Percentiles rank a stretch among this genome's conserved stretches.
These are phyloP conservation scores for Ciconia maguari DNA, from an alignment of 2,113 vertebrate genomes.

Conservation along the genomic window DNA sequence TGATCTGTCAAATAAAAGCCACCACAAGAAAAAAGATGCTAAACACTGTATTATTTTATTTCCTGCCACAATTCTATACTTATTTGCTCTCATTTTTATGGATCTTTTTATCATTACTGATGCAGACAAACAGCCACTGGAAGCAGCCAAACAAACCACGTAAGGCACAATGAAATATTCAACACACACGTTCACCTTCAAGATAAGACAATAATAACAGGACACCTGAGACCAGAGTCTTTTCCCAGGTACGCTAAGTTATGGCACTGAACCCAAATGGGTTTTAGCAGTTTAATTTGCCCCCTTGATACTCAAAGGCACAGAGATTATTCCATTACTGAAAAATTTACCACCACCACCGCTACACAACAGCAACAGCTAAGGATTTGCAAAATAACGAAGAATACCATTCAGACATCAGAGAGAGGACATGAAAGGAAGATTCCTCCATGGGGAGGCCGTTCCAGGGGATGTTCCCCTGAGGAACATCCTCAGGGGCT, in stretches of 20 bases:
- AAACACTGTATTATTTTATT: background rate
- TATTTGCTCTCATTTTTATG: background rate
- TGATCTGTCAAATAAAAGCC: constrained; percentile 20
- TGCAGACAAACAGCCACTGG: background rate
- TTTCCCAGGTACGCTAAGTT: background rate
- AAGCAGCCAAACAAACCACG: background rate
- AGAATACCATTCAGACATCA: background rate
- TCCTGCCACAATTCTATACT: background rate
- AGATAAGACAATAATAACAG: background rate
- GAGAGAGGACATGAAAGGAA: background rate
- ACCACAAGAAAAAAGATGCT: background rate
- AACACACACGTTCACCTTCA: background rate
- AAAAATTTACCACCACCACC: background rate
- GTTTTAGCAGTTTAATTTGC: background rate
- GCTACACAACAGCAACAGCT: background rate
- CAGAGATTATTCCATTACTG: background rate
- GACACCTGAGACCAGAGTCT: background rate
- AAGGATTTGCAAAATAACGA: background rate
- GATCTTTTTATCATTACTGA: background rate
- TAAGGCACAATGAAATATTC: background rate
- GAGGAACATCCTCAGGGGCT: background rate
- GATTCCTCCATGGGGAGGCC: background rate
- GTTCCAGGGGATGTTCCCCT: background rate
- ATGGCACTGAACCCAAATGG: background rate
- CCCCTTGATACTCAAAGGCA: background rate